Conservation (phyloP, 2,113 vertebrate genomes). For the Orycteropus afer region DNA sequence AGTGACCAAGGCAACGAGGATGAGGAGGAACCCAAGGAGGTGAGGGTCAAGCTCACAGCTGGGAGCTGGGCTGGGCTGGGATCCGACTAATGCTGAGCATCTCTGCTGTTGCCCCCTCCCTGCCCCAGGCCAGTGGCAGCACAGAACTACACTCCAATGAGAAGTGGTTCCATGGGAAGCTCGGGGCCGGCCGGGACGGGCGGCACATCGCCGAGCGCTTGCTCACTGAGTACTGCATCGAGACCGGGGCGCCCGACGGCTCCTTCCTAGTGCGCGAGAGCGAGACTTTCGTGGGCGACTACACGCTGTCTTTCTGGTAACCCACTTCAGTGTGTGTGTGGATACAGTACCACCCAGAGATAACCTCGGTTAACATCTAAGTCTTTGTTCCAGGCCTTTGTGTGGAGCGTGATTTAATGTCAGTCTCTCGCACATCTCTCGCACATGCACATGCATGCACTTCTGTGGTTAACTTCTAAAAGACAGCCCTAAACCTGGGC, state of each 20-base stretch:
- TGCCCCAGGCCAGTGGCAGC: slow-evolving; percentile 89
- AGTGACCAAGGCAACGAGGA: slow-evolving; percentile 96
- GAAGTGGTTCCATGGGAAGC: slow-evolving; percentile 98
- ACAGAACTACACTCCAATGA: slow-evolving; percentile 96
- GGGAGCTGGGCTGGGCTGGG: background rate
- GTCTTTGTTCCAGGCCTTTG: background rate
- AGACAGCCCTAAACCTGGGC: background rate
- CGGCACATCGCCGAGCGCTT: slow-evolving; percentile 97
- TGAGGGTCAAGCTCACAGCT: slow-evolving; percentile 75
- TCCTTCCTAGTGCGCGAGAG: slow-evolving; percentile 99
- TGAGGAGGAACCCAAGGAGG: slow-evolving; percentile 98
- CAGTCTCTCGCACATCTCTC: background rate
- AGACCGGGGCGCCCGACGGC: slow-evolving; percentile 95
- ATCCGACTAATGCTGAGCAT: background rate
- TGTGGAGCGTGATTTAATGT: background rate
- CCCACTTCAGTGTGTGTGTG: background rate
- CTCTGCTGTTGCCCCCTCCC: background rate
- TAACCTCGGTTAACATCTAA: background rate
- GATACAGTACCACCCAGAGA: fast-evolving
- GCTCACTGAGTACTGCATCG: slow-evolving; percentile 95
- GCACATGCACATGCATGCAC: fast-evolving
- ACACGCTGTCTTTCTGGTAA: slow-evolving; percentile 99
- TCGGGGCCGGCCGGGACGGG: slow-evolving; percentile 95
- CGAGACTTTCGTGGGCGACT: slow-evolving; percentile 98
- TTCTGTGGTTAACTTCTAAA: background rate